Evolutionary conservation across 2,888 invertebrate species (phyloP), one percentile per base, ranked within the genome.

Genomic region (Nomada ferruginata): DNA sequence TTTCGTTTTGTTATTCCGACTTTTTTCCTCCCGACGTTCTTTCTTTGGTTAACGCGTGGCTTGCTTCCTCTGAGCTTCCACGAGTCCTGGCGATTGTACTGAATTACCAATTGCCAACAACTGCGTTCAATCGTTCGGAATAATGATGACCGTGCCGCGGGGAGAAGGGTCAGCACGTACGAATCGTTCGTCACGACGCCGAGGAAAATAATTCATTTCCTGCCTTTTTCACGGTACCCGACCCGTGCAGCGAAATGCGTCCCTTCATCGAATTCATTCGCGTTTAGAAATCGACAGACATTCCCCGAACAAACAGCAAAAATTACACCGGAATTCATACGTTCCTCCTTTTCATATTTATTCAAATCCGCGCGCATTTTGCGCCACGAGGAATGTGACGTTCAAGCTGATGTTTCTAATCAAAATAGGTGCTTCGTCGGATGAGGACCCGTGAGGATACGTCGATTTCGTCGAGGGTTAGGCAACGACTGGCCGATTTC

Each of bases 401-500:
- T 29, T 59, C 47, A 1, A 18, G 23, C 9, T 9, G 20, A 26
- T 26, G 18, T 47, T 53, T 57, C 68, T 64, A 81, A 82, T 82
- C 81, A 82, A 81, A 81, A 82, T 71, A 73, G 61, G 42, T 29
- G 42, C 11, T 52, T 50, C 52, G 66, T 44, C 26, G 20, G 71
- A 75, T 61, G 73, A 69, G 69, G 50, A 59, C 72, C 60, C 82
- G 73, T 15, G 69, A 66, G 68, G 63, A 72, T 78, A 47, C 18
- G 15, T 13, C 78, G 72, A 69, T 76, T 68, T 65, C 74, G 63
- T 76, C 68, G 79, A 65, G 75, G 83, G 83, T 70, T 83, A 83
- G 79, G 82, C 80, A 79, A 85, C 80, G 63, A 59, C 70, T 85
- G 82, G 87, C 85, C 90, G 91, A 92, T 93, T 93, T 92, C 92